Conservation (phyloP, 2,888 invertebrate species). For the Drymonia ruficornis region DNA sequence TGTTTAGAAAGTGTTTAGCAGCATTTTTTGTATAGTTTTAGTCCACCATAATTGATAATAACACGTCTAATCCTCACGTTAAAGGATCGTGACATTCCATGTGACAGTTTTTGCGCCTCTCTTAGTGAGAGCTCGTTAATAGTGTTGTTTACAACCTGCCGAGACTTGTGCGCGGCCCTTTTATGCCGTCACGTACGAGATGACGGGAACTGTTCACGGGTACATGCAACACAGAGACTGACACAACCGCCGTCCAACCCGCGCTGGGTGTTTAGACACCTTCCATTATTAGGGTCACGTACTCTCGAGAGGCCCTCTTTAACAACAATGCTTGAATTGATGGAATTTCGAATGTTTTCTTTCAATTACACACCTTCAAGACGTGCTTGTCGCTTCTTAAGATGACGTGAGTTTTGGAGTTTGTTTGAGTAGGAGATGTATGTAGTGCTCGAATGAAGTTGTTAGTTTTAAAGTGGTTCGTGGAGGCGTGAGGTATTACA, state of each 20-base stretch:
- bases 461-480: conserved; percentile 12
- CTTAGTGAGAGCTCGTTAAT: conserved; percentile 68
- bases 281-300: conserved; percentile 76
- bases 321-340: conserved; percentile 57
- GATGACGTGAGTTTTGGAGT: conserved; percentile 42
- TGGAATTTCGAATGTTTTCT: conserved; percentile 71
- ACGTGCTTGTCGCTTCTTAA: conserved; percentile 50
- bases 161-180: conserved; percentile 63
- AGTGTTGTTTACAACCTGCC: conserved; percentile 80
- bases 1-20: no score
- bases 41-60: background rate
- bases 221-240: conserved; percentile 64
- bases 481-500: conserved; percentile 10
- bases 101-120: conserved; percentile 69
- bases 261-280: conserved; percentile 50
- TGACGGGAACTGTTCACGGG: conserved; percentile 58
- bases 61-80: conserved; percentile 18
- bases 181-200: conserved; percentile 73
- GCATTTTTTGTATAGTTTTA: no score
- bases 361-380: conserved; percentile 64
- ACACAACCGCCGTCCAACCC: conserved; percentile 56
- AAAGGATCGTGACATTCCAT: conserved; percentile 45
- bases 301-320: conserved; percentile 73
- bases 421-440: conserved; percentile 31
- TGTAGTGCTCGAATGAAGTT: conserved; percentile 18